phyloP scores from a whole-genome alignment of 2,113 vertebrate species.

The Poicephalus gulielmi region DNA sequence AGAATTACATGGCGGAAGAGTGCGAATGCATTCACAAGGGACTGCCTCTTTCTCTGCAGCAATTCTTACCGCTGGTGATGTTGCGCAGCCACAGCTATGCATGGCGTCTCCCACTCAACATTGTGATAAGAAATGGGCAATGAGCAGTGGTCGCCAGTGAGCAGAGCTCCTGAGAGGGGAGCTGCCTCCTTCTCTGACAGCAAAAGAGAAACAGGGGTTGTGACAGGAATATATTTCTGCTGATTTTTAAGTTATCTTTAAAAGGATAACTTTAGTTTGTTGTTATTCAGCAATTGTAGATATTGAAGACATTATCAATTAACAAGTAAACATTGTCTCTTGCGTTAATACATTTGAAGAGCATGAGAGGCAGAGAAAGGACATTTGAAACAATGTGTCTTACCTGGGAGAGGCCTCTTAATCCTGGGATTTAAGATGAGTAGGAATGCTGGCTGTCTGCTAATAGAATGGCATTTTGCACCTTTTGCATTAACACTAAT shows the following conservation, averaged over 20 bases:
- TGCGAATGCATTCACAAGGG: neutral
- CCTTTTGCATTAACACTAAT: neutral
- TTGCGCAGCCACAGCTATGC: neutral
- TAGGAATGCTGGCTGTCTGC: neutral
- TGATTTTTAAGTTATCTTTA: neutral
- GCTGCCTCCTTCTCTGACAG: neutral
- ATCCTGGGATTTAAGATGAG: neutral
- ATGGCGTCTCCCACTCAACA: accelerated
- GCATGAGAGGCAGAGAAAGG: neutral
- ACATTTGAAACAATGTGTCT: neutral
- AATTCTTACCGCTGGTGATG: neutral
- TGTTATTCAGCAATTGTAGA: neutral
- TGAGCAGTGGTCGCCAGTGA: neutral
- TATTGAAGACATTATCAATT: neutral
- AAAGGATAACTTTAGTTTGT: neutral
- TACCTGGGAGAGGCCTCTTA: too few species aligned
- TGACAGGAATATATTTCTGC: neutral
- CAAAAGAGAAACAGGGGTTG: neutral
- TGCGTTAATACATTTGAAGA: neutral
- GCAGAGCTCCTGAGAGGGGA: neutral
- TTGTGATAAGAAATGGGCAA: neutral
- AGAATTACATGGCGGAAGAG: neutral
- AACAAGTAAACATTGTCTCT: neutral
- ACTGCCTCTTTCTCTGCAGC: neutral
- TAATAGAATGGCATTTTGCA: neutral